Evolutionary conservation across 2,797 vertebrate genomes (phyloP).

Genomic region (Pachyuromys duprasi): DNA sequence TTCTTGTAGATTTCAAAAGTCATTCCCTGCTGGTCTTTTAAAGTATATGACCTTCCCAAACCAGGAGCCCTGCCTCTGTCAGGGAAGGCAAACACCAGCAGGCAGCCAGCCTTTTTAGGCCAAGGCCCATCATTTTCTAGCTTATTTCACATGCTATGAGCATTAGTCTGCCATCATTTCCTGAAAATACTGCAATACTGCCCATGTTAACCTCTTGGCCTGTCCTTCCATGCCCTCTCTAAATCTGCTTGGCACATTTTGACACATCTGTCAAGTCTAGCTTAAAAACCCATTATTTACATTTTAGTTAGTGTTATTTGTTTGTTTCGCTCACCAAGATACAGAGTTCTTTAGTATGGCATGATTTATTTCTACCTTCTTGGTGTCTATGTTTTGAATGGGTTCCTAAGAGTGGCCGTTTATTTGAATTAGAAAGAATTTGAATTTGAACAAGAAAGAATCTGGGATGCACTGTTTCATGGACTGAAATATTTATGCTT

Average conservation of each 20-base stretch:
- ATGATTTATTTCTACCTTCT: slow-evolving; percentile 19
- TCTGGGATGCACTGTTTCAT: neutral
- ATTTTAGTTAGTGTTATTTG: neutral
- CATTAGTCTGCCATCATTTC: neutral
- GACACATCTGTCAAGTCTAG: neutral
- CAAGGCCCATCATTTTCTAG: neutral
- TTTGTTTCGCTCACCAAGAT: slow-evolving; percentile 18
- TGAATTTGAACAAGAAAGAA: slow-evolving; percentile 44
- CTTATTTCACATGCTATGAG: neutral
- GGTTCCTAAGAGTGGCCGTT: neutral
- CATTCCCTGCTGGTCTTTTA: neutral
- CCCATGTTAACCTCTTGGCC: neutral
- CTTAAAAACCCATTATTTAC: neutral
- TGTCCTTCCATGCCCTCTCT: neutral
- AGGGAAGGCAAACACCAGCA: neutral
- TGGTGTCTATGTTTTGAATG: neutral
- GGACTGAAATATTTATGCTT: neutral
- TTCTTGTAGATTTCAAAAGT: slow-evolving; percentile 21
- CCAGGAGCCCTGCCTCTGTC: neutral
- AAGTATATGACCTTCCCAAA: neutral
- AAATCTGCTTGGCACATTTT: neutral
- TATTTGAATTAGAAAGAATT: slow-evolving; percentile 43
- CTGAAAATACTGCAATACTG: neutral
- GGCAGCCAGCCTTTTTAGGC: neutral
- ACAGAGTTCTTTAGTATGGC: neutral